These are phyloP conservation scores for Invenusta paracnida DNA, from an alignment of 2,888 invertebrate species.

Conservation along the genomic window DNA sequence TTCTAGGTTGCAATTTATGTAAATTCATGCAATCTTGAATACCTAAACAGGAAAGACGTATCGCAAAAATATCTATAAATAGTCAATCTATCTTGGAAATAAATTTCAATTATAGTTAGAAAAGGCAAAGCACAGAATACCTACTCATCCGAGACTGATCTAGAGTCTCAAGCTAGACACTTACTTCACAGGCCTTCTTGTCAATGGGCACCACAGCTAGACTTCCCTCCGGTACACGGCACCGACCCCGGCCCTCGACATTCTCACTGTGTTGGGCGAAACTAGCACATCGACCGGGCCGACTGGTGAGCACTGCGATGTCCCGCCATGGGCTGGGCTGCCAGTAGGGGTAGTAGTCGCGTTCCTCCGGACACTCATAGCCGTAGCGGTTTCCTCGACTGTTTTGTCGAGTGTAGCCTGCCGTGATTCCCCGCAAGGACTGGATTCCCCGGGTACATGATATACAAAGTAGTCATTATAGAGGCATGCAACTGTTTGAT, in stretches of 20 bases:
- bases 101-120: too few relatives aligned
- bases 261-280: slow-evolving; percentile 45
- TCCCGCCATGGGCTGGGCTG: slow-evolving; percentile 55
- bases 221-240: slow-evolving; percentile 32
- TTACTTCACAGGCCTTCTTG: not conserved
- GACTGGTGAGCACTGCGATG: slow-evolving; percentile 46
- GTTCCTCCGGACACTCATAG: slow-evolving; percentile 60
- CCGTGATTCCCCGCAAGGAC: slow-evolving; percentile 46
- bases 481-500: too few relatives aligned
- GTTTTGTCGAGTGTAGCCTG: slow-evolving; percentile 56
- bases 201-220: not conserved
- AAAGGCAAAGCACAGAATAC: too few relatives aligned
- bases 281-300: slow-evolving; percentile 43
- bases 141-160: too few relatives aligned
- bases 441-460: too few relatives aligned
- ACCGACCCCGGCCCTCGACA: slow-evolving; percentile 44
- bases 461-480: too few relatives aligned
- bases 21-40: too few relatives aligned
- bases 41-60: too few relatives aligned
- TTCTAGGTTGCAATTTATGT: too few relatives aligned
- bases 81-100: too few relatives aligned
- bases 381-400: slow-evolving; percentile 54
- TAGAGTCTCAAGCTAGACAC: not conserved
- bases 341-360: slow-evolving; percentile 60
- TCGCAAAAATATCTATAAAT: too few relatives aligned